Evolutionary conservation across 2,113 vertebrate genomes (phyloP).

Genomic region (Grallaria varia): DNA sequence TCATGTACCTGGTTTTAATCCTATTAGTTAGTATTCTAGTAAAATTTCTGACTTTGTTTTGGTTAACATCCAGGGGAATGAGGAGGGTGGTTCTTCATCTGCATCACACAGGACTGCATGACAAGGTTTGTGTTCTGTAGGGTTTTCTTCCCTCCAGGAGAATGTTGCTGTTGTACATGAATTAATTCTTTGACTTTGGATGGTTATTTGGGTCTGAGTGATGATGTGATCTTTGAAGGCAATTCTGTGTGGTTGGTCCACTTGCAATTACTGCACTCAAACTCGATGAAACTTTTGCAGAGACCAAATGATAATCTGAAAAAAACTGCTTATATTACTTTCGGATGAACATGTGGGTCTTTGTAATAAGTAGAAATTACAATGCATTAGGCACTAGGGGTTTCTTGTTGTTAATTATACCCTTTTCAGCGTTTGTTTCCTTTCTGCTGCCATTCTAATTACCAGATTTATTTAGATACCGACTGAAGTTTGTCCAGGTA

Average conservation of each 20-base stretch:
- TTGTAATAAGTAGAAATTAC: neutral
- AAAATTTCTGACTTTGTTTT: conserved; percentile 28
- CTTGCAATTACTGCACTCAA: neutral
- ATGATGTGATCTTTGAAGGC: neutral
- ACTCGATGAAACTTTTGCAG: neutral
- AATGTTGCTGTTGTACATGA: neutral
- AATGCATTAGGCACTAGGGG: neutral
- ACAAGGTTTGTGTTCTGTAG: neutral
- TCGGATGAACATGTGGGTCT: neutral
- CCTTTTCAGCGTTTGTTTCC: neutral
- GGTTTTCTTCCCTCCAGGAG: neutral
- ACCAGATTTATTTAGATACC: neutral
- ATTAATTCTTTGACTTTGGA: neutral
- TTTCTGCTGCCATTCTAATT: neutral
- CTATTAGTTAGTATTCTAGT: neutral
- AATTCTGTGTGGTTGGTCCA: neutral
- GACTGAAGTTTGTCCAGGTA: neutral
- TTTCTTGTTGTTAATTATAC: neutral
- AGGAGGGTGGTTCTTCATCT: neutral
- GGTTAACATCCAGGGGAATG: neutral
- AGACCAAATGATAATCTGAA: neutral
- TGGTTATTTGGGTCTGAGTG: neutral
- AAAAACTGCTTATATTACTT: neutral
- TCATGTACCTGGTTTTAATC: conserved; percentile 21
- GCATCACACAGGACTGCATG: neutral